phyloP scores from a whole-genome alignment of 2,888 invertebrate species.

The Chaetogeoica ovagalla region DNA sequence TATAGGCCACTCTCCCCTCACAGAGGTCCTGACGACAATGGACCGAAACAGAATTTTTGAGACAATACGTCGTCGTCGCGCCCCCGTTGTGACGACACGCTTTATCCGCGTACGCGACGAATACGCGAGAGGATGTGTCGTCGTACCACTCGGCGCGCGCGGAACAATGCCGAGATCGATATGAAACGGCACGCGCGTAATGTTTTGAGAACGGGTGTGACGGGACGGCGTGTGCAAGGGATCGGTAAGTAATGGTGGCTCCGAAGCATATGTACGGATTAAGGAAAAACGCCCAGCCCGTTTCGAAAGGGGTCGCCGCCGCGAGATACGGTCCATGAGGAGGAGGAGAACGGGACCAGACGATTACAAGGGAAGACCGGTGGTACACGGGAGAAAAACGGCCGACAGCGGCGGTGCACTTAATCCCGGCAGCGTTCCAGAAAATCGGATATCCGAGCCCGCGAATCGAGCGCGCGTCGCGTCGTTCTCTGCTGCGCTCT shows the following conservation, averaged over 20 bases:
- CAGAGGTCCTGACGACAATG: too few species aligned
- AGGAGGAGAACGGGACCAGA: conserved; percentile 5
- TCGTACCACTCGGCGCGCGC: background rate
- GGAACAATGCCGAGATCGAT: conserved; percentile 27
- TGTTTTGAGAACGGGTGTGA: background rate
- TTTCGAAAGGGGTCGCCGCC: background rate
- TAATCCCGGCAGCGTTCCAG: conserved; percentile 51
- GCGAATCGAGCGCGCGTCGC: background rate
- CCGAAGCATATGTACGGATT: conserved; percentile 47
- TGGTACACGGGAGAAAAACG: conserved; percentile 19
- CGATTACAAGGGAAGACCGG: conserved; percentile 36
- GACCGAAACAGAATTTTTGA: too few species aligned
- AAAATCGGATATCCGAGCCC: conserved; percentile 50
- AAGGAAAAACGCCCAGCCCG: conserved; percentile 42
- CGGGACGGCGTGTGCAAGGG: background rate
- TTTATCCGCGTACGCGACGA: too few species aligned
- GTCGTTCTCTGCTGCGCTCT: too few species aligned
- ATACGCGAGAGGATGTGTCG: too few species aligned
- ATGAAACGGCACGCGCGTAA: background rate
- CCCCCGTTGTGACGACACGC: too few species aligned
- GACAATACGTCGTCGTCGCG: too few species aligned
- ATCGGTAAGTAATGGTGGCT: conserved; percentile 43
- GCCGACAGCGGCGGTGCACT: conserved; percentile 33
- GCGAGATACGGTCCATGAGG: background rate
- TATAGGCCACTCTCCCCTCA: too few species aligned